These are phyloP conservation scores for Willisornis vidua DNA, from an alignment of 2,113 vertebrate genomes.

Conservation along the genomic window DNA sequence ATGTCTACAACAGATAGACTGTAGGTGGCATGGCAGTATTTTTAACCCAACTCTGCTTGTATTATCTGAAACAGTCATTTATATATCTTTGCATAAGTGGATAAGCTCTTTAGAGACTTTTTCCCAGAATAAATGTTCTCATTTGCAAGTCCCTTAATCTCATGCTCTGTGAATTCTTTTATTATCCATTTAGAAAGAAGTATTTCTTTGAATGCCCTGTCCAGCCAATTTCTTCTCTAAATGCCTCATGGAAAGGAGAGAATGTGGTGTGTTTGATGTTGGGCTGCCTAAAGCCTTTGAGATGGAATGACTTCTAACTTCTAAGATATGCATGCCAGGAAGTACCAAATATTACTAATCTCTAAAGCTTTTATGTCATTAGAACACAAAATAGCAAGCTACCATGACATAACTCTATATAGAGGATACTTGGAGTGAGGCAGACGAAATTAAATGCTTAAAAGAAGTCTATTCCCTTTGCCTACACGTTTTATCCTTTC, in stretches of 20 bases:
- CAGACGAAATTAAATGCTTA: neutral
- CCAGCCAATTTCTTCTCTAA: slow-evolving; percentile 10
- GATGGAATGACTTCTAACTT: neutral
- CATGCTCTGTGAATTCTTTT: neutral
- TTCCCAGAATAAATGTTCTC: slow-evolving; percentile 1
- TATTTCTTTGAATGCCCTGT: neutral
- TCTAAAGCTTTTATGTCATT: neutral
- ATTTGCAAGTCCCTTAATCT: slow-evolving; percentile 38
- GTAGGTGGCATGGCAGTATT: neutral
- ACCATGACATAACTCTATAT: neutral
- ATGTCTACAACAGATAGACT: neutral
- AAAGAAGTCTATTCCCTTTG: neutral
- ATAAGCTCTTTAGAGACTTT: slow-evolving; percentile 11
- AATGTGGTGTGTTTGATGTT: neutral
- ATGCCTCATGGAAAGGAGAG: neutral
- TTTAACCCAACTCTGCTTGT: neutral
- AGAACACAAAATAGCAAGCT: neutral
- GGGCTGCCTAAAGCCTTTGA: slow-evolving; percentile 32
- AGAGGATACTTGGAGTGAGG: neutral
- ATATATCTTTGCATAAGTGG: neutral
- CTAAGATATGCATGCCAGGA: neutral
- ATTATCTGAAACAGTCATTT: neutral
- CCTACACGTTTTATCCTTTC: neutral
- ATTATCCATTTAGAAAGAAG: slow-evolving; percentile 11
- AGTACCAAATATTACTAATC: slow-evolving; percentile 12